A percentile compares a stretch with the other conserved stretches of the same genome.
These are phyloP conservation scores for Lota lota DNA, from an alignment of 2,113 vertebrate genomes.

Conservation along the genomic window DNA sequence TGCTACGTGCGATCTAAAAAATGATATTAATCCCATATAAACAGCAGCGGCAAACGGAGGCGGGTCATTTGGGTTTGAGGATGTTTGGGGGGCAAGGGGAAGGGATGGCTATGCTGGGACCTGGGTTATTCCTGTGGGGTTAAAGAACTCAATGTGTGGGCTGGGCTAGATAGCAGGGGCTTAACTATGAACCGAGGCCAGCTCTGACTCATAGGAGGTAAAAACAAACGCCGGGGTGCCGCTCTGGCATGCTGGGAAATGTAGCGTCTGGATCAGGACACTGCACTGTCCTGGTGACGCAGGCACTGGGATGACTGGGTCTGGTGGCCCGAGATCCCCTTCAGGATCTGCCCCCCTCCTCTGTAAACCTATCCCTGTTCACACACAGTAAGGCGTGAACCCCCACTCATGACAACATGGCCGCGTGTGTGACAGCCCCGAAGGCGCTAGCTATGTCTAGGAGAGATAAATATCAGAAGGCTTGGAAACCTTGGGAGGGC, in stretches of 20 bases:
- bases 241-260: slow-evolving; percentile 34
- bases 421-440: slow-evolving; percentile 28
- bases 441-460: slow-evolving; percentile 20
- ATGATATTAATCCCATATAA: slow-evolving; percentile 26
- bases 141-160: slow-evolving; percentile 36
- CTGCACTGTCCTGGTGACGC: slow-evolving; percentile 13
- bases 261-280: slow-evolving; percentile 11
- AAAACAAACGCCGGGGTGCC: slow-evolving; percentile 42
- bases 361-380: slow-evolving; percentile 16
- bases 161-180: slow-evolving; percentile 29
- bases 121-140: slow-evolving; percentile 42
- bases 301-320: slow-evolving; percentile 25
- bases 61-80: slow-evolving; percentile 33
- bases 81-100: slow-evolving; percentile 18
- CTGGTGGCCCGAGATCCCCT: not conserved
- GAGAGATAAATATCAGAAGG: slow-evolving; percentile 29
- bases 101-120: slow-evolving; percentile 26
- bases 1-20: no score
- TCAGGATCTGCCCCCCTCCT: slow-evolving; percentile 17
- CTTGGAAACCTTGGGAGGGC: slow-evolving; percentile 31
- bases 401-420: slow-evolving; percentile 59
- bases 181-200: slow-evolving; percentile 56
- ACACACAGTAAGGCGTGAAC: slow-evolving; percentile 14
- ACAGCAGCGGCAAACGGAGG: slow-evolving; percentile 3
- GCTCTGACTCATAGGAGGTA: slow-evolving; percentile 47